A percentile compares a stretch with the other conserved stretches of the same genome.
Conservation (phyloP, 2,113 vertebrate species). For the Oncorhynchus tshawytscha region DNA sequence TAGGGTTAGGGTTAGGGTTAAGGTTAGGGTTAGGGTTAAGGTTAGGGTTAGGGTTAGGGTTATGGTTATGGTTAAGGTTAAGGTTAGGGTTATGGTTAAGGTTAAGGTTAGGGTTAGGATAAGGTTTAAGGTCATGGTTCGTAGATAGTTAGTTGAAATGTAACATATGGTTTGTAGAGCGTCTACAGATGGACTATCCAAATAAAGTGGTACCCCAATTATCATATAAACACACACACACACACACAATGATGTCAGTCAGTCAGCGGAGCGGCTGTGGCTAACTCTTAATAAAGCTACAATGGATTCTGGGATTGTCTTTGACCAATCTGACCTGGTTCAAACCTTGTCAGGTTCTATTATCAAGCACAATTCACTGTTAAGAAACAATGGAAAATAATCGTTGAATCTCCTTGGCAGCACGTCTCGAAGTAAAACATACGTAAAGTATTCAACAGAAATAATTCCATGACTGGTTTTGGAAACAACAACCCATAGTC, state of each 20-base stretch:
- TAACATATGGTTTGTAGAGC: neutral
- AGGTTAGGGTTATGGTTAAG: no score
- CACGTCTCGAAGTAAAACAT: constrained; percentile 7
- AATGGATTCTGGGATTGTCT: constrained; percentile 60
- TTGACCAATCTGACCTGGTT: constrained; percentile 48
- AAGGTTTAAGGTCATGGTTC: no score
- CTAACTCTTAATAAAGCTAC: constrained; percentile 51
- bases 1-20: no score
- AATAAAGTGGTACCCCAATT: no score
- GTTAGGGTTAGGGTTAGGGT: no score
- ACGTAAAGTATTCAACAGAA: constrained; percentile 11
- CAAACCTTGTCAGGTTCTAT: constrained; percentile 38
- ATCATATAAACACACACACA: neutral
- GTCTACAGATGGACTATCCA: neutral
- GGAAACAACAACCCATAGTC: constrained; percentile 6
- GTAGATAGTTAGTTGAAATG: no score
- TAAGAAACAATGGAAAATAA: constrained; percentile 20
- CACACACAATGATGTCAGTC: constrained; percentile 5
- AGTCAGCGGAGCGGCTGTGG: constrained; percentile 30
- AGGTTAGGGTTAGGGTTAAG: no score
- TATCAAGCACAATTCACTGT: constrained; percentile 7
- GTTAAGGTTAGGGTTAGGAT: no score
- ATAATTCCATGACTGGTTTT: constrained; percentile 18
- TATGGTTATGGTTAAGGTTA: no score
- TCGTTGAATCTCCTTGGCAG: neutral